Evolutionary conservation across 1,140 invertebrate species (phyloP).

Genomic region (Macrosteles quadrilineatus): DNA sequence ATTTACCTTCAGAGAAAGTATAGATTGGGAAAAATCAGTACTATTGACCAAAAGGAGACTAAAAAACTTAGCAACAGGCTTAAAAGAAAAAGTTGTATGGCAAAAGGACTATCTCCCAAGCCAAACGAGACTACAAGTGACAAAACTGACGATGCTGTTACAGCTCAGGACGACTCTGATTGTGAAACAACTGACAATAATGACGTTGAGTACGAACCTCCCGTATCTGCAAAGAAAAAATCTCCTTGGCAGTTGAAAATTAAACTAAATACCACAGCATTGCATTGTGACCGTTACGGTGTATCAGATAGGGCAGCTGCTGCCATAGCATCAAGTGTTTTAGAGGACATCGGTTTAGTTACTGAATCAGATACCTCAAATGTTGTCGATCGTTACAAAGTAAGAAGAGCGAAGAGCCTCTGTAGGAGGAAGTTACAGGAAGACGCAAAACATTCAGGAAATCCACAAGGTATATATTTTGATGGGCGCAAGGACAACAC

Average conservation of each 20-base stretch:
- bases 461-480: slow-evolving; percentile 28
- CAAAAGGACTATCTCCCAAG: not conserved
- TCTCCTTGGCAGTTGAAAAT: not conserved
- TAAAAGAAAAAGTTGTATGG: not conserved
- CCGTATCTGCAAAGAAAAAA: too few relatives aligned
- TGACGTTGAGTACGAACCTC: not conserved
- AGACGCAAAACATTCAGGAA: not conserved
- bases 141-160: not conserved
- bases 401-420: slow-evolving; percentile 44
- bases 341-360: slow-evolving; percentile 38
- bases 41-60: not conserved
- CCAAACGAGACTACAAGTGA: not conserved
- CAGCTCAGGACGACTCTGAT: not conserved
- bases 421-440: slow-evolving; percentile 33
- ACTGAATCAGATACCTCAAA: slow-evolving; percentile 29
- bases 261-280: slow-evolving; percentile 20
- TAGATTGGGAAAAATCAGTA: not conserved
- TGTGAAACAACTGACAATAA: not conserved
- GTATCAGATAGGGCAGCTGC: slow-evolving; percentile 45
- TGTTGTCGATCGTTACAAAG: slow-evolving; percentile 43
- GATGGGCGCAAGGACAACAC: slow-evolving; percentile 43
- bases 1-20: slow-evolving; percentile 9
- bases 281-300: slow-evolving; percentile 42
- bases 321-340: slow-evolving; percentile 43
- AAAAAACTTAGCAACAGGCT: not conserved